Base-by-base conservation (phyloP, 2,888 invertebrate genomes). In the Apodemia mormo region DNA sequence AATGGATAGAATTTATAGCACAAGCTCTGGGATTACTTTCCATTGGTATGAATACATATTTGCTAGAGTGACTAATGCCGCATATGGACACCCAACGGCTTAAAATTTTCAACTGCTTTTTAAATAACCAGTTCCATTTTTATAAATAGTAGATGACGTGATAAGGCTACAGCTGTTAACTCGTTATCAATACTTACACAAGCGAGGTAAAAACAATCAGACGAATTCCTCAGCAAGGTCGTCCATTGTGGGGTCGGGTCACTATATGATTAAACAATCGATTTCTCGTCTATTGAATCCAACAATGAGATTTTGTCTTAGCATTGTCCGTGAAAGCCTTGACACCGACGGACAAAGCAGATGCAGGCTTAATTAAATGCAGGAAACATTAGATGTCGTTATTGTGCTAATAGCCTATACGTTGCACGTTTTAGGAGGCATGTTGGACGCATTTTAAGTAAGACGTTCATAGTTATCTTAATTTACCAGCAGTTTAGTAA, bases 191-290 rank as follows among this genome's bases (percentile, higher is more conserved):
- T 40, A 37, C 56, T 67, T 72, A 45, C 65, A 71, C 58, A 66
- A 72, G 67, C 67, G 67, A 54, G 54, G 56, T 58, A 58, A 71
- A 52, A 69, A 71, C 72, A 71, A 71, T 68, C 54, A 58, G 29
- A 54, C 69, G 14, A 64, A 73, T 73, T 71, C 71, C 71, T 22
- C 56, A 64, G 65, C 71, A 71, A 73, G 72, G 72, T 54, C 71
- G 65, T 61, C 49, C 37, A 66, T 68, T 49, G 71, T 64, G 8
- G 37, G 64, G 64, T 64, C 33, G 37, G 64, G 64, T 64, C 64
- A 64, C 37, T 64, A 37, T 64, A 64, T 58, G 65, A 69, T 66
- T 69, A 66, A 65, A 69, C 58, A 49, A 71, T 65, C 43, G 64
- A 61, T 54, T 52, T 71, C 52, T n/a, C 29, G 33, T 30, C 58